A percentile compares a stretch with the other conserved stretches of the same genome.
Conservation (phyloP, 2,113 vertebrate genomes). For the Sigmodon hispidus region DNA sequence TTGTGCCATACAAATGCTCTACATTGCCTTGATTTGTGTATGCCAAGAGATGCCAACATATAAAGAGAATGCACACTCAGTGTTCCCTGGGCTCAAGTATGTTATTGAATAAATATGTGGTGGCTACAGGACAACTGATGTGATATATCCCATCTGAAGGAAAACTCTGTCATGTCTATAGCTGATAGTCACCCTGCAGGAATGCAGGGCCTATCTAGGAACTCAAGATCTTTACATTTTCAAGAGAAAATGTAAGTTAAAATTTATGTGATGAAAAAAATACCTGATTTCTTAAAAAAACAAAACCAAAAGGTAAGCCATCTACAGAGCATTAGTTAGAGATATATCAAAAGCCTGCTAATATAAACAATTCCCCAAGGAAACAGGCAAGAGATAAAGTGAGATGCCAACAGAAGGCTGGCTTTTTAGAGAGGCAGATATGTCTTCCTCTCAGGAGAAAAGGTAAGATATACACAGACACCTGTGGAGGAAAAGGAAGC, state of each 20-base stretch:
- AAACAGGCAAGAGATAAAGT: background rate
- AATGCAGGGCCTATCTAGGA: background rate
- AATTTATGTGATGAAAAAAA: conserved; percentile 11
- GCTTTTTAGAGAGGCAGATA: background rate
- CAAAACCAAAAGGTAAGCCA: background rate
- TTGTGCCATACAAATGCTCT: background rate
- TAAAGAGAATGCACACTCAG: background rate
- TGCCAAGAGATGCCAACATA: background rate
- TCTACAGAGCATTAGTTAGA: background rate
- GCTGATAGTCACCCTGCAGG: background rate
- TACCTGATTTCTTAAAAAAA: conserved; percentile 26
- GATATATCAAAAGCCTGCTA: background rate
- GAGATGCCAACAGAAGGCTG: background rate
- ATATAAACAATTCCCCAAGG: conserved; percentile 7
- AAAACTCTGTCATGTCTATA: background rate
- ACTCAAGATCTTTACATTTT: background rate
- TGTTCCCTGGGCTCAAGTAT: background rate
- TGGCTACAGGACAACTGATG: background rate
- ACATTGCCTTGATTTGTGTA: background rate
- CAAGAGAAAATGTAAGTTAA: conserved; percentile 11
- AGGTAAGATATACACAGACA: background rate
- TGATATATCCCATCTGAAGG: background rate
- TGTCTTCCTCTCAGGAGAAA: background rate
- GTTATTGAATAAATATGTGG: background rate
- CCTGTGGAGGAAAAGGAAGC: background rate